Conservation (phyloP, 2,888 invertebrate species). For the Drosophila emarginata region DNA sequence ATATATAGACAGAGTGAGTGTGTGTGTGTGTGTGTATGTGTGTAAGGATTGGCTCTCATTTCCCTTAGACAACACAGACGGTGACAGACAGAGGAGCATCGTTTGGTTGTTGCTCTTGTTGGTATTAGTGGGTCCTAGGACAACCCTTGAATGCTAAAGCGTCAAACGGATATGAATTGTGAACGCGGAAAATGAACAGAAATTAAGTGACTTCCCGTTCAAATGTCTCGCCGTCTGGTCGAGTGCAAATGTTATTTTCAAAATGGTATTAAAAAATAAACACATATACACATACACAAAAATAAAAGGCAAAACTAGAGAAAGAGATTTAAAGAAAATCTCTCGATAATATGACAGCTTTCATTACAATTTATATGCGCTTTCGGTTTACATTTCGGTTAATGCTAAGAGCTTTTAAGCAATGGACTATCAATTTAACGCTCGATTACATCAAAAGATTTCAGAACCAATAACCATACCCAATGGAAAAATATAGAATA, state of each 20-base stretch:
- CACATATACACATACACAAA: neutral
- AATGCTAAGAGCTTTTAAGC: conserved; percentile 22
- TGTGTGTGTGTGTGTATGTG: neutral
- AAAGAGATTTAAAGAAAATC: neutral
- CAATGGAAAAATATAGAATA: neutral
- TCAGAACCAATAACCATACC: neutral
- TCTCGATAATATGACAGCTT: conserved; percentile 4
- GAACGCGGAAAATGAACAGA: conserved; percentile 77
- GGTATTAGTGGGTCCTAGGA: conserved; percentile 17
- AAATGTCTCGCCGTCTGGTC: conserved; percentile 81
- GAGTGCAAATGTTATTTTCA: conserved; percentile 55
- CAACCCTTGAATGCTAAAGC: conserved; percentile 46
- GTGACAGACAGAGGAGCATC: conserved; percentile 15
- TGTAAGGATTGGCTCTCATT: conserved; percentile 19
- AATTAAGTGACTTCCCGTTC: conserved; percentile 82
- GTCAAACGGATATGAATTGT: conserved; percentile 77
- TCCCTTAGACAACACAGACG: conserved; percentile 18
- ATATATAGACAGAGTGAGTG: neutral
- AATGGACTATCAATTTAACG: conserved; percentile 20
- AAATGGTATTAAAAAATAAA: conserved; percentile 26
- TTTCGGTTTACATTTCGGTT: conserved; percentile 10
- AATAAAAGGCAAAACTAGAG: neutral
- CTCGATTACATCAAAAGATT: conserved; percentile 8
- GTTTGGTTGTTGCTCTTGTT: neutral
- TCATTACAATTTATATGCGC: conserved; percentile 8